Base-by-base conservation (phyloP, 2,888 invertebrate species). In the Spialia ferax region DNA sequence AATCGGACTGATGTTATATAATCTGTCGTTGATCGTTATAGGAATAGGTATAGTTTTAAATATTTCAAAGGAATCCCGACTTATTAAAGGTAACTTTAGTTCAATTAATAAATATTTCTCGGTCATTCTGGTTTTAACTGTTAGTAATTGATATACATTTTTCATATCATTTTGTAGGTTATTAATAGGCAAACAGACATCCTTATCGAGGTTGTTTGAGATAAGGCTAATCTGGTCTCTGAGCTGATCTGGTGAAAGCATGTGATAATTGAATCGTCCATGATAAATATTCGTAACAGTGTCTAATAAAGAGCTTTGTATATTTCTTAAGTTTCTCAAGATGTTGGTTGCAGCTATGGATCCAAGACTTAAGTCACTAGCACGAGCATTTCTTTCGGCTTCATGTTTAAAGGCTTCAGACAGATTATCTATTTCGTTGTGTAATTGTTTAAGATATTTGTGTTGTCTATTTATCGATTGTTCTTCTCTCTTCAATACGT, bases 31-130 rank as follows among this genome's bases (percentile, higher is more conserved):
- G 32, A 23, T 13, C 15, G 20, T 23, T 59, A 42, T 18, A 23
- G 57, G 57, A 23, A 59, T 23, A 22, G 57, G 23, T 38, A 59
- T 59, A 32, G 32, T 32, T 32, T 32, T 56, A 32, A 35, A 56
- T 56, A 56, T 32, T 20, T 56, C 56, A 29, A 29, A 56, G n/a
- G 59, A 59, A 42, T 59, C 59, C 15, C 45, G 59, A 45, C 45
- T 60, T 6, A 67, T 63, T 29, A 70, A 48, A 55, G 70, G 68
- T 50, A 69, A 54, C 15, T 35, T 66, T 7, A 69, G 42, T 64
- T 71, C 71, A 29, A 71, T 67, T n/a, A 71, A 62, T n/a, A 71
- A 63, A 29, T 64, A 69, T 13, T 64, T 29, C 18, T 54, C 55
- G 13, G 66, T 63, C 63, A 69, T 64, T 67, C 69, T 70, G 32